Evolutionary conservation across 1,140 invertebrate genomes (phyloP), one percentile per base, ranked within the genome.

Genomic region (Lycorma delicatula): DNA sequence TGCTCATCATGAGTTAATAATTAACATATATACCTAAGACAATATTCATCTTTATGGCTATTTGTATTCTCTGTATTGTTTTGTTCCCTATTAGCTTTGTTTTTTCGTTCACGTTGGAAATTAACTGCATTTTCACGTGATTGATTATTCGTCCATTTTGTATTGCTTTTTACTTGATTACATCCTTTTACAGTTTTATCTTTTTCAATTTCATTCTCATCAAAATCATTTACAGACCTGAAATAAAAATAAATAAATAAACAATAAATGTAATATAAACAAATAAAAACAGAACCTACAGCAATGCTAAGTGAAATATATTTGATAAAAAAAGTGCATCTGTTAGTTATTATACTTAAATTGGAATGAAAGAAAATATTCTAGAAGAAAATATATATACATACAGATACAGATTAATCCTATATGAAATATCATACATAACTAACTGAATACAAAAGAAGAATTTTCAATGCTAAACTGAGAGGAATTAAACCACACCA

Each of bases 51-150:
- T 68, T 79, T 79, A 67, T 81, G 68, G 65, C 69, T 62, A 71
- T 72, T 63, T 76, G 77, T 60, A 64, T 78, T 75, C 63, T 80
- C 75, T 61, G 74, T 72, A 63, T 75, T 72, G 64, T 72, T 72
- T 63, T 79, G 41, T 44, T 75, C 61, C 68, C 63, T 57, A 74
- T 71, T 74, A 68, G 71, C 75, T 77, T 77, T 72, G 73, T 68
- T 72, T 74, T 76, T 81, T 63, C 78, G 76, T 72, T 82, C 80
- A 66, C 77, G 76, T 71, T 79, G 74, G 65, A 71, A 75, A 71
- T 74, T 81, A 61, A 75, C 70, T 59, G 75, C 72, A 64, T 77
- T 75, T 72, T 80, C 74, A 67, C 75, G 75, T 31, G 74, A 77
- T 31, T 66, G 63, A 41, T 62, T 62, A 41, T 59, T 66, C 58